A percentile compares a stretch with the other conserved stretches of the same genome.
phyloP scores from a whole-genome alignment of 2,888 invertebrate species.

The Dusona sp. region DNA sequence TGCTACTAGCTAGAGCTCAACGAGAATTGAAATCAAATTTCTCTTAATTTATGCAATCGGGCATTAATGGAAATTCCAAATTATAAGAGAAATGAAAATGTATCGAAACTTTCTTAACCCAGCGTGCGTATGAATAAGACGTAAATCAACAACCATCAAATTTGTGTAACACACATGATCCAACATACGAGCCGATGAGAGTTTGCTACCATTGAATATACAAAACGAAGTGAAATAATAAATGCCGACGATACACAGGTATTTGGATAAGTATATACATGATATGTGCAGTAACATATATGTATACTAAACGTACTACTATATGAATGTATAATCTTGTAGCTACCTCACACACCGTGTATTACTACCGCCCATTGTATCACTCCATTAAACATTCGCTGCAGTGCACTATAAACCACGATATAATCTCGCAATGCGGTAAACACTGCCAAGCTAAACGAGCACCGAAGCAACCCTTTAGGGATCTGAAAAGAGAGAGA shows the following conservation, averaged over 20 bases:
- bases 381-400: conserved; percentile 83
- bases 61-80: neutral
- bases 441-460: conserved; percentile 81
- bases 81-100: neutral
- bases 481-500: conserved; percentile 47
- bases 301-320: neutral
- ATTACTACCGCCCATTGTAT: conserved; percentile 75
- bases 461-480: conserved; percentile 68
- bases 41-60: neutral
- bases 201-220: conserved; percentile 16
- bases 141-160: neutral
- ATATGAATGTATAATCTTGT: conserved; percentile 29
- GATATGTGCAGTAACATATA: neutral
- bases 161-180: neutral
- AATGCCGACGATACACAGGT: neutral
- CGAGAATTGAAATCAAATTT: neutral
- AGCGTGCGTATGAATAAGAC: neutral
- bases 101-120: neutral
- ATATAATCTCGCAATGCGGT: conserved; percentile 83
- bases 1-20: neutral
- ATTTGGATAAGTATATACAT: neutral
- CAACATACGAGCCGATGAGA: conserved; percentile 1
- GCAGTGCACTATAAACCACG: conserved; percentile 81
- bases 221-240: conserved; percentile 3
- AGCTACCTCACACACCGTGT: conserved; percentile 44